phyloP scores from a whole-genome alignment of 2,797 vertebrate species.

The Gadopsis marmoratus region DNA sequence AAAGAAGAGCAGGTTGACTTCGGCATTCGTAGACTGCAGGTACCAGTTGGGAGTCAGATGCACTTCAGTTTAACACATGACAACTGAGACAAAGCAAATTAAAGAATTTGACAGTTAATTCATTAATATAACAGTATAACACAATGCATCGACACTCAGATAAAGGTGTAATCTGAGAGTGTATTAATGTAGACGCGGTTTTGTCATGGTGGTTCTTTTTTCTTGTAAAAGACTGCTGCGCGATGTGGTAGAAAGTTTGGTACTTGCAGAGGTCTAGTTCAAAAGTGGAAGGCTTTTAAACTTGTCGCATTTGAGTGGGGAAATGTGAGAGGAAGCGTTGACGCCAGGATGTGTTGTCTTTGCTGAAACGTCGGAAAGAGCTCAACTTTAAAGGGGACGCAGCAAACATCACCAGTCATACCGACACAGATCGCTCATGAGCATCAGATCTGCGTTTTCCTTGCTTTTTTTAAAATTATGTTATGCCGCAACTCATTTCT shows the following conservation, averaged over 20 bases:
- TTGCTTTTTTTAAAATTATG: not conserved
- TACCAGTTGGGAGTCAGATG: conserved; percentile 5
- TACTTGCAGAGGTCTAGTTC: not conserved
- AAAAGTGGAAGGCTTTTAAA: not conserved
- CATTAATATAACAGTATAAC: not conserved
- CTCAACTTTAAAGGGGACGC: not conserved
- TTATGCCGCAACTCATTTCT: too few relatives aligned
- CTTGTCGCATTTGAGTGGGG: not conserved
- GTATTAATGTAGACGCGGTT: not conserved
- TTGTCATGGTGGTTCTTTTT: not conserved
- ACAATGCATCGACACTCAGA: too few relatives aligned
- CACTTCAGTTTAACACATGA: conserved; percentile 18
- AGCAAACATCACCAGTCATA: not conserved
- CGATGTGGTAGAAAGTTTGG: not conserved
- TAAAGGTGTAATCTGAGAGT: not conserved
- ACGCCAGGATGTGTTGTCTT: not conserved
- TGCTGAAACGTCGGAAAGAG: not conserved
- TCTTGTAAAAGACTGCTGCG: not conserved
- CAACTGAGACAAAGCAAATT: conserved; percentile 10
- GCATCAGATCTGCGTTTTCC: too few relatives aligned
- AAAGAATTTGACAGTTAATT: not conserved
- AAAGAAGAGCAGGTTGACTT: conserved; percentile 50
- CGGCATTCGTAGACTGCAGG: not conserved
- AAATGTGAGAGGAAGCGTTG: not conserved
- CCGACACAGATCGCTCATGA: not conserved